Evolutionary conservation across 1,140 invertebrate genomes (phyloP).

Genomic region (Heliconius nattereri): DNA sequence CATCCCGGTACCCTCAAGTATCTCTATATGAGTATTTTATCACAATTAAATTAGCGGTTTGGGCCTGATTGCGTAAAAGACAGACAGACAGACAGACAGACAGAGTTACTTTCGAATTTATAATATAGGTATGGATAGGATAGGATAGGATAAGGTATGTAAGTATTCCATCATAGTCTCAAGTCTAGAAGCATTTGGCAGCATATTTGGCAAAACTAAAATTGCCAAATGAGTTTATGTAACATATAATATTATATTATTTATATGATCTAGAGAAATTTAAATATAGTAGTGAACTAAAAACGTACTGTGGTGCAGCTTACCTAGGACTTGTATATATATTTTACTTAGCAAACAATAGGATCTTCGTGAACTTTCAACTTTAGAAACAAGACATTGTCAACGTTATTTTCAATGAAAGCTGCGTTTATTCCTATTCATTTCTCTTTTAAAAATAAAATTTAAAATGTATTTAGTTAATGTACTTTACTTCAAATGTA

Average conservation of each 20-base stretch:
- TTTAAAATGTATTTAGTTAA: neutral
- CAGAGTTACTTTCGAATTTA: too few relatives aligned
- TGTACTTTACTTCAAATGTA: neutral
- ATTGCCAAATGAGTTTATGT: neutral
- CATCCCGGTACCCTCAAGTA: too few relatives aligned
- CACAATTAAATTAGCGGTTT: too few relatives aligned
- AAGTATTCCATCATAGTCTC: too few relatives aligned
- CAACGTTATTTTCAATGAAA: neutral
- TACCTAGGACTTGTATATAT: slow-evolving; percentile 1
- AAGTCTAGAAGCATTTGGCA: neutral
- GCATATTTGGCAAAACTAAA: neutral
- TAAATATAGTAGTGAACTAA: neutral
- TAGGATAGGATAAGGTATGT: too few relatives aligned
- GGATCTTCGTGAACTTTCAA: neutral
- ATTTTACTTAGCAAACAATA: neutral
- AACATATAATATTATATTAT: neutral
- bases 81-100: too few relatives aligned
- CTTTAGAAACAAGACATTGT: slow-evolving; percentile 18
- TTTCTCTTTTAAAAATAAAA: neutral
- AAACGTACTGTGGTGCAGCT: neutral
- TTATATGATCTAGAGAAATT: neutral
- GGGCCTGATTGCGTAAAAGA: too few relatives aligned
- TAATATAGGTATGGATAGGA: too few relatives aligned
- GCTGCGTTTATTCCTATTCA: neutral
- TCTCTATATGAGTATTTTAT: too few relatives aligned